Percentiles rank a stretch among this genome's conserved stretches.
Evolutionary conservation across 2,113 vertebrate genomes (phyloP).

Genomic region (Lycocorax pyrrhopterus): DNA sequence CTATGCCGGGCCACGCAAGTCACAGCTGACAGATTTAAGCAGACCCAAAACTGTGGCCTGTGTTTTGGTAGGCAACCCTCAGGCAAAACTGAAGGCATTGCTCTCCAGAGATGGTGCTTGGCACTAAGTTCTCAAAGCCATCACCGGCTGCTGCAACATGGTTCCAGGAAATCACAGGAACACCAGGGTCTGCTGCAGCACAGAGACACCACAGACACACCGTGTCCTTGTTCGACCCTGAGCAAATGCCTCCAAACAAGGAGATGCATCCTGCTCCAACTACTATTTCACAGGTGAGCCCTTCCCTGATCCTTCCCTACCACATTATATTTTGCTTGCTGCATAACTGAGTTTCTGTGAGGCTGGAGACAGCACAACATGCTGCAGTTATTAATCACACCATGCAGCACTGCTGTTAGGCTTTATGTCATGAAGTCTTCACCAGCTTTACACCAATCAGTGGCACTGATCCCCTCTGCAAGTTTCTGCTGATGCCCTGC

Average conservation of each 20-base stretch:
- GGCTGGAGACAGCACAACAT: background rate
- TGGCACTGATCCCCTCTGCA: background rate
- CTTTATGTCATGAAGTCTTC: background rate
- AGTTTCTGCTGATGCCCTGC: background rate
- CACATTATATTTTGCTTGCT: background rate
- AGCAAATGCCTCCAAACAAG: background rate
- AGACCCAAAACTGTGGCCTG: background rate
- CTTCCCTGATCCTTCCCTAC: background rate
- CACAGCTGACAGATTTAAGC: background rate
- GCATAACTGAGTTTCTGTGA: background rate
- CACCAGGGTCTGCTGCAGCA: accelerated
- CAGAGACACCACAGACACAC: background rate
- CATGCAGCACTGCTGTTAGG: background rate
- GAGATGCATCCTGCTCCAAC: background rate
- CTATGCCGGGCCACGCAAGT: accelerated
- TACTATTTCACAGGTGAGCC: background rate
- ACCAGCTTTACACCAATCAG: background rate
- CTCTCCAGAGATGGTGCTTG: background rate
- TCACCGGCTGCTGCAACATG: accelerated
- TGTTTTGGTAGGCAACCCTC: background rate
- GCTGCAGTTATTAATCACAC: background rate
- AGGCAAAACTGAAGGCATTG: background rate
- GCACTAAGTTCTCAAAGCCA: background rate
- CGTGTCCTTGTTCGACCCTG: accelerated
- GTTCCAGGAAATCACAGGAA: background rate